Evolutionary conservation across 2,888 invertebrate genomes (phyloP), one percentile per base, ranked within the genome.

Genomic region (Drosophila silvestris): DNA sequence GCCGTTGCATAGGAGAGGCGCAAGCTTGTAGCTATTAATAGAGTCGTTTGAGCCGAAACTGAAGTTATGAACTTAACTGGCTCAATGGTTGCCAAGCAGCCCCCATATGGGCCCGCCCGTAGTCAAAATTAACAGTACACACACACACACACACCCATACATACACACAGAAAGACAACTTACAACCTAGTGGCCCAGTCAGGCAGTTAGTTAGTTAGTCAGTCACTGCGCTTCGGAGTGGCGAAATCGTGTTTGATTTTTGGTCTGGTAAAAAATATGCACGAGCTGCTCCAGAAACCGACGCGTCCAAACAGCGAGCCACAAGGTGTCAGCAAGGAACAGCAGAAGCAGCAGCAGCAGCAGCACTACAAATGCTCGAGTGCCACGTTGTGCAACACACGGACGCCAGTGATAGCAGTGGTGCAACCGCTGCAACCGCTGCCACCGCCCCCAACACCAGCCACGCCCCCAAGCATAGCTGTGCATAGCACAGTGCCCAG

Each of bases 1-100:
- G 6, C 56, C 69, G 63, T 52, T 56, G 44, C 52, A 53, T 52
- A 19, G 47, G 28, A 44, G 50, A 51, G 56, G 72, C 69, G 67
- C 61, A 51, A 41, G 60, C 75, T 73, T 78, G 78, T 71, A 67
- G 74, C 91, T 87, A 87, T 91, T 91, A 91, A 91, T 87, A 87
- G 91, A 87, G 91, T 82, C 90, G 91, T 91, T 90, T 59, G 78
- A 86, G 79, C 66, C 69, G 69, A 82, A 78, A 83, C 78, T 78
- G 84, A 89, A 90, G 83, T 86, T 85, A 86, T 85, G 91, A 86
- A 90, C 91, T 86, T 83, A 81, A 89, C 87, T 81, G 89, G 89
- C 91, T 86, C 90, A 89, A 89, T 78, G 91, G 85, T 85, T 85
- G 85, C 85, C 91, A 90, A 63, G 85, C 76, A 90, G 81, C 74